These are phyloP conservation scores for Sebastes vulpes DNA, from an alignment of 2,797 vertebrate species.

Conservation along the genomic window DNA sequence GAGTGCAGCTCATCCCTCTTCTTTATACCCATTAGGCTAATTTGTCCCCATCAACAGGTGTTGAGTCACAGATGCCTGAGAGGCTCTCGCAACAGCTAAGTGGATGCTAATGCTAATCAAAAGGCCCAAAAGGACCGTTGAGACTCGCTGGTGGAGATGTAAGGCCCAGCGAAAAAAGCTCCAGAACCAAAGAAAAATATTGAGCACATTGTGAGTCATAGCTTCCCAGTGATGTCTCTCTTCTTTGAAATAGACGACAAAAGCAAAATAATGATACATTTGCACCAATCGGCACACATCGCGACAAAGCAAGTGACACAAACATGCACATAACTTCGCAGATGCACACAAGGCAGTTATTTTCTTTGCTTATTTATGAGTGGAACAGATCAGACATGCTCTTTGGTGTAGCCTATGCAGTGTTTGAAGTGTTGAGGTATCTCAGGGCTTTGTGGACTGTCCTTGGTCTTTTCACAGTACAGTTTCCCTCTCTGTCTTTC, in stretches of 20 bases:
- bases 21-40: constrained; percentile 62
- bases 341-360: constrained; percentile 31
- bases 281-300: constrained; percentile 9
- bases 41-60: constrained; percentile 57
- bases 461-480: constrained; percentile 39
- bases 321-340: constrained; percentile 11
- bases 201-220: constrained; percentile 29
- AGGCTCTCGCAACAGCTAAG: constrained; percentile 59
- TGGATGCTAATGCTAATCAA: constrained; percentile 73
- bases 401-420: constrained; percentile 36
- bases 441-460: constrained; percentile 43
- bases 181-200: constrained; percentile 13
- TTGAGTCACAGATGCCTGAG: constrained; percentile 53
- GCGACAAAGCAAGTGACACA: constrained; percentile 40
- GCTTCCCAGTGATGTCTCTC: constrained; percentile 30
- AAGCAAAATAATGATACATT: constrained; percentile 26
- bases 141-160: constrained; percentile 47
- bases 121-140: constrained; percentile 51
- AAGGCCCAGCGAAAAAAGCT: constrained; percentile 43
- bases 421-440: constrained; percentile 49
- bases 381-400: constrained; percentile 41
- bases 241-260: constrained; percentile 40
- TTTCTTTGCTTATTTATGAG: constrained; percentile 56
- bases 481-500: background rate
- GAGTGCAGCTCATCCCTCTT: constrained; percentile 32